A percentile compares a stretch with the other conserved stretches of the same genome.
phyloP scores from a whole-genome alignment of 2,888 invertebrate genomes.

The Ernsta delagoae region DNA sequence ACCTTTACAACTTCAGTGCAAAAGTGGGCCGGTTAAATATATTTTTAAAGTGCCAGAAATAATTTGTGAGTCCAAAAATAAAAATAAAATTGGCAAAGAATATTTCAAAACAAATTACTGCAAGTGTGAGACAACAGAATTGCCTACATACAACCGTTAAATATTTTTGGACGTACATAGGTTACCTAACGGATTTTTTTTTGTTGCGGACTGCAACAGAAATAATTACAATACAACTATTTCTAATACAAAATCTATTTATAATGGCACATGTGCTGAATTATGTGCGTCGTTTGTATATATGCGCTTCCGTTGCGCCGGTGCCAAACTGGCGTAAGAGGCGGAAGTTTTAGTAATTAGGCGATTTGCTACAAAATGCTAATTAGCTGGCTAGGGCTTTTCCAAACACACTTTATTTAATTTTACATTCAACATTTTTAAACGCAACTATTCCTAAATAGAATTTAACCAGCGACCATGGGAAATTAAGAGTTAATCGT shows the following conservation, averaged over 20 bases:
- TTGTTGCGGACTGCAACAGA: conserved; percentile 13
- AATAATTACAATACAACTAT: conserved; percentile 37
- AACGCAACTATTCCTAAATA: too few relatives aligned
- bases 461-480: too few relatives aligned
- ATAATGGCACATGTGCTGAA: conserved; percentile 42
- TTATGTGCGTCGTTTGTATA: conserved; percentile 48
- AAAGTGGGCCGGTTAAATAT: not conserved
- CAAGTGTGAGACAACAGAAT: not conserved
- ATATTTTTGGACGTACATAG: conserved; percentile 13
- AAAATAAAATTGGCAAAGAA: conserved; percentile 26
- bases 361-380: conserved; percentile 44
- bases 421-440: too few relatives aligned
- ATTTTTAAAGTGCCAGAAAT: conserved; percentile 11
- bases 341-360: conserved; percentile 50
- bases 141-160: not conserved
- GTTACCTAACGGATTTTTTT: conserved; percentile 11
- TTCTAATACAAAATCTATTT: conserved; percentile 43
- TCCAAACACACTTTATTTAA: too few relatives aligned
- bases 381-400: conserved; percentile 11
- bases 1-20: not conserved
- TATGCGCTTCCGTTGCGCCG: conserved; percentile 45
- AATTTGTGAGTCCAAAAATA: conserved; percentile 25
- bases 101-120: conserved; percentile 15
- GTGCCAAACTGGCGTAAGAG: conserved; percentile 47
- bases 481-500: too few relatives aligned